Evolutionary conservation across 2,797 vertebrate genomes (phyloP), one percentile per base, ranked within the genome.

Genomic region (Etheostoma perlongum): DNA sequence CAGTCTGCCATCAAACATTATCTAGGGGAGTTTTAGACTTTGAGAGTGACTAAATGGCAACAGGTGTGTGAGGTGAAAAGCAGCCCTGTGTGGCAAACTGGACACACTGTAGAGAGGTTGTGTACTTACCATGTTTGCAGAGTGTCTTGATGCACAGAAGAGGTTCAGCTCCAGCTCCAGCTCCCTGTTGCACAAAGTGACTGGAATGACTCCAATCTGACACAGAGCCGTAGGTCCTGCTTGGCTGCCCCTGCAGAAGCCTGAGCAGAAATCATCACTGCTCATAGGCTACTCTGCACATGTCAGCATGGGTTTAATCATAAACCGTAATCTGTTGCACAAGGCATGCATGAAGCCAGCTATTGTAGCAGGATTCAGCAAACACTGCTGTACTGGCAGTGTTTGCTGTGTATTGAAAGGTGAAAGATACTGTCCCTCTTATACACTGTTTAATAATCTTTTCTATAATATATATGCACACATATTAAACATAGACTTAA

Each of bases 81-180:
- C 58, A 55, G 67, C 58, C 10, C 36, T 55, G 49, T 66, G 51
- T 46, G 27, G n/a, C 9, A 74, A 52, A 21, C 14, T n/a, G 54
- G 27, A 81, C 49, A 71, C 25, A 64, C 27, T 7, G 49, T 2
- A 33, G 4, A 36, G 59, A 71, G 30, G 36, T 11, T 75, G 59
- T 84, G 59, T 80, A 89, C 93, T 94, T 88, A 94, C 94, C 93
- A 94, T 95, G 81, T 84, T 90, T 84, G 67, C 59, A 76, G 88
- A 84, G 67, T 66, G 63, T 77, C 79, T 76, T 85, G 53, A 76
- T 40, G 8, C 70, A 76, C 75, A 46, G 23, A 61, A 53, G 52
- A 63, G 58, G 61, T 77, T 77, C 73, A 67, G 72, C 61, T 79
- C 16, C 72, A 46, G 74, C 70, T 74, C 80, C 72, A 46, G 74